Base-by-base conservation (phyloP, 2,888 invertebrate genomes). In the Torymus aiolomorphi region DNA sequence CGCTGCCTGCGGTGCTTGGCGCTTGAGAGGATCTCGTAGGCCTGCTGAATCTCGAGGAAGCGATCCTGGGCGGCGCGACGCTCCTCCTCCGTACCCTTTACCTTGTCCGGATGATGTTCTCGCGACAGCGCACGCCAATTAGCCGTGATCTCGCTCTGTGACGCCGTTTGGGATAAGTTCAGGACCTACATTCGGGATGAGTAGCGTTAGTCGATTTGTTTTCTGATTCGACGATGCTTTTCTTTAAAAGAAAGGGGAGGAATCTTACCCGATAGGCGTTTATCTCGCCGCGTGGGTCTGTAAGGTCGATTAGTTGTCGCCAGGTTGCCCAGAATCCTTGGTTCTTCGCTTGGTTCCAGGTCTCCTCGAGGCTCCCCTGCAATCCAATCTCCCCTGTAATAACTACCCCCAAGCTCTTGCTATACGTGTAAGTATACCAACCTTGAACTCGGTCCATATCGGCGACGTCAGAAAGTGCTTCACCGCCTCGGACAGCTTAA, bases 31-130 rank as follows among this genome's bases (percentile, higher is more conserved):
- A 96, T 95, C 88, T 96, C 97, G 88, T 97, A 98, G 0, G 98
- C 97, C 88, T 96, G 95, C 86, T 97, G 97, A 82, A 98, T 96
- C 86, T 97, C 97, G 93, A 98, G 96, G 89, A 98, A 98, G 73
- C 93, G 94, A 83, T 96, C 95, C 87, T 97, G 96, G 0, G 97
- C 97, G 1, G 91, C 92, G 2, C 92, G 91, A 61, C 96, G 93
- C 78, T 93, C 92, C 0, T 92, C 91, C 2, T 92, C 93, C 0
- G 92, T 92, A 82, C 96, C 95, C 87, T 96, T 96, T 5, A 95
- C 95, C 89, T 97, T 97, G 88, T 98, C 98, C 0, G 98, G 98
- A 90, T 98, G 98, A 91, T 95, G 94, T 87, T 96, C 95, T 52
- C 95, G 93, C 0, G 97, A 97, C 0, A 98, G 91, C 49, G 93